Evolutionary conservation across 2,113 vertebrate genomes (phyloP).

Genomic region (Siniperca chuatsi): DNA sequence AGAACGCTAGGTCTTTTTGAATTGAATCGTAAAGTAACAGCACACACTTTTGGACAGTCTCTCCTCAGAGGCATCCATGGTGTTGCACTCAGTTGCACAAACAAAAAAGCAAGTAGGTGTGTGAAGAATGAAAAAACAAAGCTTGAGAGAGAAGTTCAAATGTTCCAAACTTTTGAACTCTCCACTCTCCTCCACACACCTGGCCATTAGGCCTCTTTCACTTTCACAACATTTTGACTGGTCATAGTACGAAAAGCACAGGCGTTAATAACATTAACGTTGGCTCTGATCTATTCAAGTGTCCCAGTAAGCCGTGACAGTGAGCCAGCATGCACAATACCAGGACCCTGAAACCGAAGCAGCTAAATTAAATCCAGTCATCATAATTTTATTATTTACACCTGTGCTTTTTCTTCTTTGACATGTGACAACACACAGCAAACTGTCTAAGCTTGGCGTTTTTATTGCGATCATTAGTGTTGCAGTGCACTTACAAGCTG

Average conservation of each 20-base stretch:
- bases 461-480: background rate
- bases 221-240: slow-evolving; percentile 10
- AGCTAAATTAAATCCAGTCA: background rate
- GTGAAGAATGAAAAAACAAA: background rate
- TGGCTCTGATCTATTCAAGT: too few relatives aligned
- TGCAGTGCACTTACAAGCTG: background rate
- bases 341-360: background rate
- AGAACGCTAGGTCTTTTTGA: background rate
- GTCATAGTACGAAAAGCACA: background rate
- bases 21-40: slow-evolving; percentile 1
- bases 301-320: background rate
- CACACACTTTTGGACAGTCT: background rate
- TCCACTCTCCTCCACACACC: slow-evolving; percentile 15
- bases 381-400: background rate
- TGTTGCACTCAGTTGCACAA: background rate
- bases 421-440: background rate
- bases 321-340: background rate
- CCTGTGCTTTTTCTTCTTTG: background rate
- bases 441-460: background rate
- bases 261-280: background rate
- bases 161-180: background rate
- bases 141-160: background rate
- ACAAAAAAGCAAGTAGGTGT: background rate
- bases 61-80: background rate
- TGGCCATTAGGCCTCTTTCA: slow-evolving; percentile 3